phyloP scores from a whole-genome alignment of 2,113 vertebrate species.

The Neogobius melanostomus region DNA sequence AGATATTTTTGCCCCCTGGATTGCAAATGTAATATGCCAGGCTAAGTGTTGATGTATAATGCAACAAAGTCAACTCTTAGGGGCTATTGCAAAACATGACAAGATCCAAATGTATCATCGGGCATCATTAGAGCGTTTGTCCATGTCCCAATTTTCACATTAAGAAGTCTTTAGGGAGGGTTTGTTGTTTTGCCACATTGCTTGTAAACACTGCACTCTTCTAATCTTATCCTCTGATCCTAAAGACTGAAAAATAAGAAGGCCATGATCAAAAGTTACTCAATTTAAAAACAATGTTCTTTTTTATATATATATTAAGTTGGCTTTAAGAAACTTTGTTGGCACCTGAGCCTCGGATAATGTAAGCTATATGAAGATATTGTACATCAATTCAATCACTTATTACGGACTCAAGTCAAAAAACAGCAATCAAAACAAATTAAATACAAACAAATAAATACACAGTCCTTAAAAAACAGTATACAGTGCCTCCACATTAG shows the following conservation, averaged over 20 bases:
- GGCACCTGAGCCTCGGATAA: no score
- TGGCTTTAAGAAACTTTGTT: not conserved
- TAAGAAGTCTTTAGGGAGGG: slow-evolving; percentile 46
- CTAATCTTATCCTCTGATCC: not conserved
- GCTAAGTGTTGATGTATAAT: slow-evolving; percentile 69
- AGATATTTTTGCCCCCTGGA: slow-evolving; percentile 68
- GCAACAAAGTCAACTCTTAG: slow-evolving; percentile 68
- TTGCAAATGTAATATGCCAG: slow-evolving; percentile 60
- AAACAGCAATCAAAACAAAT: no score
- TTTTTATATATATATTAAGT: not conserved
- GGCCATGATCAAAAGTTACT: not conserved
- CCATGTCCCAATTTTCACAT: slow-evolving; percentile 55
- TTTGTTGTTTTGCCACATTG: slow-evolving; percentile 32
- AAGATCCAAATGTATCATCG: slow-evolving; percentile 61
- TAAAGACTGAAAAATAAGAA: not conserved
- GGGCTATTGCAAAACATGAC: slow-evolving; percentile 57
- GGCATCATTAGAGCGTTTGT: slow-evolving; percentile 61
- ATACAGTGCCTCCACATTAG: no score
- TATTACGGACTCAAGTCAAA: no score
- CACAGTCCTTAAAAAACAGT: no score
- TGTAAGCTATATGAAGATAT: no score
- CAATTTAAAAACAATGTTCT: not conserved
- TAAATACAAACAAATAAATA: no score
- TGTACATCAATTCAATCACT: no score
- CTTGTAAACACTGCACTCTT: slow-evolving; percentile 34